Base-by-base conservation (phyloP, 23 tunicate species). In the Halocynthia roretzi region DNA sequence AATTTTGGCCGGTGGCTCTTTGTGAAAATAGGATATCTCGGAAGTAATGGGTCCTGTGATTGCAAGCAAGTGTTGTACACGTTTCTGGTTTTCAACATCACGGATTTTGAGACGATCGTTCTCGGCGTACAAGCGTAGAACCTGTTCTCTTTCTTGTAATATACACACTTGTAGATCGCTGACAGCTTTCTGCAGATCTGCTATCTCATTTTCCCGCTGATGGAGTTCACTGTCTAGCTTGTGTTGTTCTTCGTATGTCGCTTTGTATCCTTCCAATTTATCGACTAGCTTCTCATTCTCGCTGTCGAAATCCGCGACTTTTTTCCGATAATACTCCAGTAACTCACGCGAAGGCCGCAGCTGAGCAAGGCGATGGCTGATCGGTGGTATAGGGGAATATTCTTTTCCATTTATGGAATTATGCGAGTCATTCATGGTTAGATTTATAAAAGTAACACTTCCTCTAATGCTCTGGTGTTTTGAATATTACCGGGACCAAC, bases 21-120 rank as follows among this genome's bases (percentile, higher is more conserved):
- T 94, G 76, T 94, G 98, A 70, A 94, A 94, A 61, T 94, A 94
- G 6, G 98, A 94, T 1, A 87, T 90, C 76, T 94, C 99, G 12
- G 99, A 87, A 76, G 94, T 91, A 20, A 91, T 87, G 11, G 99
- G 99, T 10, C 99, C 99, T 6, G 99, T 96, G 54, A 94, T 88
- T 65, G 95, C 94, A 7, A 94, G 66, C 62, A 94, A 71, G 58
- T 94, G 99, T 73, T 94, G 99, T 61, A 94, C 89, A 18, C 85
- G 80, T 81, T 94, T 94, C 50, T 87, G 71, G 68, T 94, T 95
- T 15, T 96, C 92, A 60, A 94, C 84, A 72, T 94, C 99, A 6
- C 99, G 81, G 54, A 94, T 94, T 77, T 85, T 84, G 54, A 94
- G 62, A 18, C 90, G 83, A 82, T 94, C 99, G 67, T 94, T 94